Evolutionary conservation across 2,113 vertebrate genomes (phyloP).

Genomic region (Glaucomys volans): DNA sequence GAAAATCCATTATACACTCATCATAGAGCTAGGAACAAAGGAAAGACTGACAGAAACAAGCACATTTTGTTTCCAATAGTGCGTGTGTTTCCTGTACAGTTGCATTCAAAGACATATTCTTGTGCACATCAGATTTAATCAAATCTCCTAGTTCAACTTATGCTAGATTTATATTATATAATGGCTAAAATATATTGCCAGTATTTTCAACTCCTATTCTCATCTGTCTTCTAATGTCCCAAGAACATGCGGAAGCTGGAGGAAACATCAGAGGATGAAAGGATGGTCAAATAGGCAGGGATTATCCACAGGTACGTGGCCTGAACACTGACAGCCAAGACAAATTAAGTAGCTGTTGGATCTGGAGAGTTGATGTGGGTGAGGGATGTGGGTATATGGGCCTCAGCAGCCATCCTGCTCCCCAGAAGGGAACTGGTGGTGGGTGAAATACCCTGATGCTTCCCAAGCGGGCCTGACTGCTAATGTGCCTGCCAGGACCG

Average conservation of each 20-base stretch:
- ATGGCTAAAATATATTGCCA: not conserved
- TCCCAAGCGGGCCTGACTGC: not conserved
- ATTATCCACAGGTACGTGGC: not conserved
- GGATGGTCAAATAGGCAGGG: not conserved
- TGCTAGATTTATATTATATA: not conserved
- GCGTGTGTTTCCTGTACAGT: not conserved
- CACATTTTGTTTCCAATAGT: not conserved
- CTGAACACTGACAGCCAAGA: not conserved
- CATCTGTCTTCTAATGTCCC: not conserved
- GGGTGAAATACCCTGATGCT: not conserved
- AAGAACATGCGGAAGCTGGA: not conserved
- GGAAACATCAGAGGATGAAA: not conserved
- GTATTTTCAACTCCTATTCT: not conserved
- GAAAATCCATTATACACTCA: not conserved
- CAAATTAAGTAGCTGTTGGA: not conserved
- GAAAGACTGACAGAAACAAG: not conserved
- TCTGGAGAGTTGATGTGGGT: not conserved
- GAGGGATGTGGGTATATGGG: not conserved
- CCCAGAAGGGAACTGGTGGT: not conserved
- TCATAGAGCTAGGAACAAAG: not conserved
- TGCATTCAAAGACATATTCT: conserved; percentile 20
- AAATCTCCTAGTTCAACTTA: not conserved
- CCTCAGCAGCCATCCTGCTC: not conserved
- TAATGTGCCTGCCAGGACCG: not conserved
- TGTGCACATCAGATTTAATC: not conserved